A percentile compares a stretch with the other conserved stretches of the same genome.
phyloP scores from a whole-genome alignment of 1,140 invertebrate genomes.

The Ostrea denselamellosa region DNA sequence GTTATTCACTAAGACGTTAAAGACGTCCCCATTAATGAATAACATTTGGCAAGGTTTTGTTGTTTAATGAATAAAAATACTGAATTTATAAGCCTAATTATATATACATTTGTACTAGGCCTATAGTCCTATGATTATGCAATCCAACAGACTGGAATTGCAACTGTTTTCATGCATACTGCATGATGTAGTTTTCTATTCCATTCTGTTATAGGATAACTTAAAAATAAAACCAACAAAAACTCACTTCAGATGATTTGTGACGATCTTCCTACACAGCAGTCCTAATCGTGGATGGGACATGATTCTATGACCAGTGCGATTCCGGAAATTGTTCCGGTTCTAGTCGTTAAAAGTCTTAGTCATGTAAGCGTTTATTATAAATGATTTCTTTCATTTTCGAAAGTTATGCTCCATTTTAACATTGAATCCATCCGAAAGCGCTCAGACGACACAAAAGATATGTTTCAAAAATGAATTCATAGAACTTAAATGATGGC shows the following conservation, averaged over 20 bases:
- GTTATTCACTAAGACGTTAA: too few relatives aligned
- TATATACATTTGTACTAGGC: too few relatives aligned
- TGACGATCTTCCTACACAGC: neutral
- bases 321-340: slow-evolving; percentile 4
- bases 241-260: slow-evolving; percentile 5
- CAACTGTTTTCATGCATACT: too few relatives aligned
- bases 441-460: slow-evolving; percentile 25
- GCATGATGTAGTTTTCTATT: too few relatives aligned
- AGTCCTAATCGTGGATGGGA: neutral
- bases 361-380: neutral
- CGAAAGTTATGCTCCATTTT: neutral
- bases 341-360: neutral
- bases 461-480: neutral
- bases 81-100: too few relatives aligned
- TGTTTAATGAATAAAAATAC: too few relatives aligned
- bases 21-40: too few relatives aligned
- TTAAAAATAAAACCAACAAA: too few relatives aligned
- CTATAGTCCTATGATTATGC: too few relatives aligned
- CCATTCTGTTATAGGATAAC: too few relatives aligned
- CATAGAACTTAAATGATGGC: neutral
- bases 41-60: too few relatives aligned
- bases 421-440: slow-evolving; percentile 1
- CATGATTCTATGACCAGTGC: slow-evolving; percentile 7
- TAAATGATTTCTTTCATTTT: neutral
- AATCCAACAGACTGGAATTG: too few relatives aligned